Evolutionary conservation across 2,797 vertebrate species (phyloP).

Genomic region (Threskiornis aethiopicus): DNA sequence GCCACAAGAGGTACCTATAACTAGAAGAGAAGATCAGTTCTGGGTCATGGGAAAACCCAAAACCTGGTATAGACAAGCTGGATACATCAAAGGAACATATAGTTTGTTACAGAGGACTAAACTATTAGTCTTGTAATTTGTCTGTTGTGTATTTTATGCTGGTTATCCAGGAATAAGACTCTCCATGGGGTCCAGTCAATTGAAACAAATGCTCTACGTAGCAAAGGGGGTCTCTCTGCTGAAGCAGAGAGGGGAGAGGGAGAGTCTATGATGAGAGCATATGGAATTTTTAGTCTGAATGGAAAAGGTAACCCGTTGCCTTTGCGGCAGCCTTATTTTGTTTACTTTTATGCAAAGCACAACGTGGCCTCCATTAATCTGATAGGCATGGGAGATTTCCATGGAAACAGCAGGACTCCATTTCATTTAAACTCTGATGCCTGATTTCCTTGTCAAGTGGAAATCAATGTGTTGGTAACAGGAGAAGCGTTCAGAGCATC

Average conservation of each 20-base stretch:
- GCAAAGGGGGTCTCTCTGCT: not conserved
- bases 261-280: not conserved
- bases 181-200: not conserved
- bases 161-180: not conserved
- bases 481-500: not conserved
- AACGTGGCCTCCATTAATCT: not conserved
- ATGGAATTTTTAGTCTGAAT: not conserved
- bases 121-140: not conserved
- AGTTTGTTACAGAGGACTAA: not conserved
- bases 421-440: not conserved
- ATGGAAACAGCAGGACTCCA: slow-evolving; percentile 34
- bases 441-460: not conserved
- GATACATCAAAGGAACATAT: not conserved
- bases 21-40: not conserved
- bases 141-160: not conserved
- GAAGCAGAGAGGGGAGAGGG: not conserved
- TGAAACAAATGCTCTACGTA: not conserved
- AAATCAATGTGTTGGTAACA: slow-evolving; percentile 22
- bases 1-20: not conserved
- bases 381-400: slow-evolving; percentile 16
- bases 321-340: not conserved
- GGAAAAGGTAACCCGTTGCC: not conserved
- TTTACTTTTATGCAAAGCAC: not conserved
- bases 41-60: not conserved
- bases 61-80: not conserved